A percentile compares a stretch with the other conserved stretches of the same genome.
Conservation (phyloP, 2,113 vertebrate genomes). For the Ondatra zibethicus region DNA sequence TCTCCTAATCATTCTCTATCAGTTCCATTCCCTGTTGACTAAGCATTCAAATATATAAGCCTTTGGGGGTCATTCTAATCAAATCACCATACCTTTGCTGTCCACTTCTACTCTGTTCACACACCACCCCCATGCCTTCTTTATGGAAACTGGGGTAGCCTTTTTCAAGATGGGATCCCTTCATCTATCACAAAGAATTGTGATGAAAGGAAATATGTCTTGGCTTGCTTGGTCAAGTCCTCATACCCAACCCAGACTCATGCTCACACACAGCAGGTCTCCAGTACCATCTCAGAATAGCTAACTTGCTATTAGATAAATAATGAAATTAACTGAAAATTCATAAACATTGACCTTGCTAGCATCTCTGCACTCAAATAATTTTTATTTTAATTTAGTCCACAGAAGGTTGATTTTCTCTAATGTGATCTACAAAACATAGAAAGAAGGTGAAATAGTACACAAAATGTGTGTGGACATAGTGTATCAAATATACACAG, state of each 20-base stretch:
- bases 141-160: not conserved
- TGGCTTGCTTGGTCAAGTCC: accelerated
- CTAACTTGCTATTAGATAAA: not conserved
- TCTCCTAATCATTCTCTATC: not conserved
- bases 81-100: not conserved
- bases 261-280: not conserved
- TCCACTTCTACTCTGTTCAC: not conserved
- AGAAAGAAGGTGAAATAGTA: not conserved
- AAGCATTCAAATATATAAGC: not conserved
- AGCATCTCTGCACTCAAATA: not conserved
- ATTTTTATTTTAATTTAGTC: not conserved
- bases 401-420: not conserved
- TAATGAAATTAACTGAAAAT: not conserved
- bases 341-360: not conserved
- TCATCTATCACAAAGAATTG: not conserved
- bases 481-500: not conserved
- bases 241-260: not conserved
- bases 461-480: not conserved
- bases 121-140: not conserved
- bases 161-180: not conserved
- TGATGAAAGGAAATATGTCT: not conserved
- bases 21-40: not conserved
- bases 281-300: not conserved
- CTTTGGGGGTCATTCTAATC: not conserved
- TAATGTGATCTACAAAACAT: not conserved